Evolutionary conservation across 2,888 invertebrate genomes (phyloP), one percentile per base, ranked within the genome.

Genomic region (Eretmocerus hayati): DNA sequence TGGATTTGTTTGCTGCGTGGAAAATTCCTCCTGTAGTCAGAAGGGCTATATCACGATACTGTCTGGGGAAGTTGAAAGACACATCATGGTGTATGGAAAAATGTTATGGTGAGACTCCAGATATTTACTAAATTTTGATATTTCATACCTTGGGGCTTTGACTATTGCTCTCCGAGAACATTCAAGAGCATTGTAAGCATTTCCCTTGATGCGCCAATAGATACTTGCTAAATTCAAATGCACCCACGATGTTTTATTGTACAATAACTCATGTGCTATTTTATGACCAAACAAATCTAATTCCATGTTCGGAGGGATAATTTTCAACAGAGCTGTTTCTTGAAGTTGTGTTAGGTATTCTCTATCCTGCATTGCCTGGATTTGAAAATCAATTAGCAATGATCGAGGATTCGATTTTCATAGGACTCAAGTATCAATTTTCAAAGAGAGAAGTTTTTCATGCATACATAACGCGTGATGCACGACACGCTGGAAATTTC

Each of bases 221-320:
- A 87, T 76, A 2, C 87, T 80, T 26, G 86, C 89, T 71, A 88
- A 76, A 65, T 87, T 87, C 62, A 87, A 84, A 64, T 87, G 80
- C 26, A 87, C 69, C 89, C 89, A 90, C 0, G 86, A 87, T 1
- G 84, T 81, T 45, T 74, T 77, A 65, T 88, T 88, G 63, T 77
- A 76, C 55, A 73, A 71, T 8, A 89, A 72, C 6, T 79, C 79
- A 49, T 76, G 72, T 15, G 81, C 75, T 41, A 87, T 72, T 68
- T 81, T 80, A 63, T 82, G 79, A 1, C 85, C 86, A 65, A 80
- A 79, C 50, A 69, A 64, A 42, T 69, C 62, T 18, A 76, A 60
- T 44, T 72, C 72, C 18, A 68, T 66, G 19, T 66, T 65, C 4
- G 71, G 68, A 15, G 64, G 61, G 18, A 75, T 51, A 55, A 69